These are phyloP conservation scores for Hipparchia semele DNA, from an alignment of 2,888 invertebrate species.

Conservation along the genomic window DNA sequence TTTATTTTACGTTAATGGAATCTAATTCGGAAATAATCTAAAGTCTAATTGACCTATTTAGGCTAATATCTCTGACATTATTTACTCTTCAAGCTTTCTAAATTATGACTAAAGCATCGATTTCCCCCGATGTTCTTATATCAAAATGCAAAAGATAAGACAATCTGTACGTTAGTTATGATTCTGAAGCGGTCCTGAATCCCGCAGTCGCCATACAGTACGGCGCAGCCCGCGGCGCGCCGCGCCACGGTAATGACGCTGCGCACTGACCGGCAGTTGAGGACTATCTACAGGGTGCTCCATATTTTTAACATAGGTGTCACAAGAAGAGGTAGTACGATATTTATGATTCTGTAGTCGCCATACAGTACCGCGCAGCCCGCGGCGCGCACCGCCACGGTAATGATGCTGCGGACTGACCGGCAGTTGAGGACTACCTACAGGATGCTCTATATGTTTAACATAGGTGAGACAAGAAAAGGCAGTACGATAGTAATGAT, in stretches of 20 bases:
- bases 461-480: background rate
- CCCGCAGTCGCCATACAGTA: constrained; percentile 35
- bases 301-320: no score
- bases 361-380: constrained; percentile 37
- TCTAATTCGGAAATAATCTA: no score
- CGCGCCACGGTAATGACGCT: constrained; percentile 55
- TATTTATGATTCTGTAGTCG: constrained; percentile 26
- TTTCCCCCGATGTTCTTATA: constrained; percentile 1
- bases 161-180: constrained; percentile 24
- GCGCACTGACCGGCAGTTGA: constrained; percentile 40
- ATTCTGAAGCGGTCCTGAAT: constrained; percentile 15
- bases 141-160: constrained; percentile 10
- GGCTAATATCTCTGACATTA: no score
- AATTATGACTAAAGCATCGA: background rate
- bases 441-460: constrained; percentile 7
- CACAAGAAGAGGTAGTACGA: constrained; percentile 10
- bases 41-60: no score
- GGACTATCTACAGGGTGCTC: constrained; percentile 11
- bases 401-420: constrained; percentile 56
- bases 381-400: constrained; percentile 45
- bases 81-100: no score
- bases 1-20: no score
- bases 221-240: constrained; percentile 42
- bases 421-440: constrained; percentile 1
- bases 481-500: constrained; percentile 23